Percentiles rank a stretch among this genome's conserved stretches.
phyloP scores from a whole-genome alignment of 2,888 invertebrate species.

The Torymus aiolomorphi region DNA sequence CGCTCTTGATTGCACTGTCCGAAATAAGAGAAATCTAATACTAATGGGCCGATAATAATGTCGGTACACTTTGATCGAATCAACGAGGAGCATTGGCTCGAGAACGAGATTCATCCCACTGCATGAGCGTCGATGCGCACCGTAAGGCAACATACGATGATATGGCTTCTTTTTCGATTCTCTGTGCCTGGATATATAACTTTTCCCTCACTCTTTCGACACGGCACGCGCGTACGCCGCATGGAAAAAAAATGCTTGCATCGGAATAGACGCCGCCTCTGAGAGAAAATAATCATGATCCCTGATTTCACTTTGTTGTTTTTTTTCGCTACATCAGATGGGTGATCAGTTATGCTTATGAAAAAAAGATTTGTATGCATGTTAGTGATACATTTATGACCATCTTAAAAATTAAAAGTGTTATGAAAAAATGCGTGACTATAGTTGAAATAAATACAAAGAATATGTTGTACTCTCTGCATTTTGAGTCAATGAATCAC shows the following conservation, averaged over 20 bases:
- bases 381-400: no score
- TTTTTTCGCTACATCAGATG: constrained; percentile 5
- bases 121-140: constrained; percentile 12
- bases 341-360: constrained; percentile 33
- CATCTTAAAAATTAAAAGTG: not conserved
- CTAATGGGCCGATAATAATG: constrained; percentile 43
- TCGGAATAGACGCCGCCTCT: constrained; percentile 36
- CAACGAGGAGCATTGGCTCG: constrained; percentile 23
- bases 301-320: constrained; percentile 28
- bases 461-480: no score
- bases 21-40: constrained; percentile 36
- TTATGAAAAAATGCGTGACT: not conserved
- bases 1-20: constrained; percentile 10
- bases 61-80: constrained; percentile 55
- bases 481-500: no score
- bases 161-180: constrained; percentile 42
- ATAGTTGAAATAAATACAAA: no score
- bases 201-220: constrained; percentile 22
- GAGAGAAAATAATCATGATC: constrained; percentile 31
- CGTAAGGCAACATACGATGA: constrained; percentile 43
- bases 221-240: not conserved
- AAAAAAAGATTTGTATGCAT: not conserved
- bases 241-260: constrained; percentile 4
- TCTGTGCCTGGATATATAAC: not conserved
- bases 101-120: constrained; percentile 37